Percentiles rank a stretch among this genome's conserved stretches.
Conservation (phyloP, 1,140 invertebrate genomes). For the Eueides isabella region DNA sequence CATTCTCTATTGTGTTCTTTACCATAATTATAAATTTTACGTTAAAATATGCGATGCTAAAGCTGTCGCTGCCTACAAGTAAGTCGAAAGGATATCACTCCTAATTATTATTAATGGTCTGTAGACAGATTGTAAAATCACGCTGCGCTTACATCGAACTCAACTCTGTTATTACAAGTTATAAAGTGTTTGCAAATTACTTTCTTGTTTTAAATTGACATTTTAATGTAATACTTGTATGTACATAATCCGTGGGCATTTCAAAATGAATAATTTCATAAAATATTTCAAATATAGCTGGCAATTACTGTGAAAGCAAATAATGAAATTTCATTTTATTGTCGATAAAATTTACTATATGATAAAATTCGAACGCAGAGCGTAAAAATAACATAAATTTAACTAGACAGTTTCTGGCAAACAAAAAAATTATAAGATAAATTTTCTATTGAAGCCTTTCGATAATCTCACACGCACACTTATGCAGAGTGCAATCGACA, state of each 20-base stretch:
- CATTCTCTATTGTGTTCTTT: slow-evolving; percentile 50
- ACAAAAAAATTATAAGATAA: slow-evolving; percentile 29
- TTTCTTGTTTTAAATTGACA: slow-evolving; percentile 18
- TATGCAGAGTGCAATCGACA: slow-evolving; percentile 76
- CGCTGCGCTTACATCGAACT: slow-evolving; percentile 40
- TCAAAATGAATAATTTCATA: not conserved
- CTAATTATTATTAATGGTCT: slow-evolving; percentile 76
- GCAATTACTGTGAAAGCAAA: not conserved
- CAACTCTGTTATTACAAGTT: slow-evolving; percentile 24
- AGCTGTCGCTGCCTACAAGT: slow-evolving; percentile 47
- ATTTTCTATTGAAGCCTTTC: slow-evolving; percentile 45
- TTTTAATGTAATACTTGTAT: not conserved
- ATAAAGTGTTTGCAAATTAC: slow-evolving; percentile 33
- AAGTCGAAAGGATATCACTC: slow-evolving; percentile 62
- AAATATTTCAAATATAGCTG: not conserved
- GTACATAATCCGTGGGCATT: not conserved
- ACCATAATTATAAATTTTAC: slow-evolving; percentile 74
- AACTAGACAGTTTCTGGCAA: slow-evolving; percentile 1
- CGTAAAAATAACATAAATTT: not conserved
- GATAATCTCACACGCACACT: slow-evolving; percentile 62
- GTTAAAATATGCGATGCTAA: slow-evolving; percentile 67
- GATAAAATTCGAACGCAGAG: not conserved
- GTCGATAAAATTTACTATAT: not conserved
- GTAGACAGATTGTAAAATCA: slow-evolving; percentile 64
- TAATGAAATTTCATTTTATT: slow-evolving; percentile 1